Evolutionary conservation across 2,888 invertebrate species (phyloP).

Genomic region (Hemistola chrysoprasaria): DNA sequence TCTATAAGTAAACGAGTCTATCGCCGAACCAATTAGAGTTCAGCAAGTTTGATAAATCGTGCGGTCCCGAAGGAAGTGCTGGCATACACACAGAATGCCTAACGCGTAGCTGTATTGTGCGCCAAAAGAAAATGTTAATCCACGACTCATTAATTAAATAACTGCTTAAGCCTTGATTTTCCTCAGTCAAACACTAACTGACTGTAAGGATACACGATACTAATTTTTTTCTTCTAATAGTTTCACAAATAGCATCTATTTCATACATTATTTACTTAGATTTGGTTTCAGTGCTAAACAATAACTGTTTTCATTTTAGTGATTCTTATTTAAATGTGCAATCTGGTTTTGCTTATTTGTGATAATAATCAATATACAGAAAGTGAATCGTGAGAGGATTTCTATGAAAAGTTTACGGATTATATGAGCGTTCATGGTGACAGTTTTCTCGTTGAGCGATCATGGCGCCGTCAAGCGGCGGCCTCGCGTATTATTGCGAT

Average conservation of each 20-base stretch:
- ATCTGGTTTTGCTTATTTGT: conserved; percentile 2
- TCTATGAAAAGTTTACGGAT: conserved; percentile 35
- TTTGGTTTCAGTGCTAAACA: not conserved
- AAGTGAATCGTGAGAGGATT: conserved; percentile 15
- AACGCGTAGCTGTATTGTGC: conserved; percentile 58
- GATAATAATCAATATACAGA: not conserved
- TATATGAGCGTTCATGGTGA: conserved; percentile 84
- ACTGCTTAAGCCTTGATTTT: conserved; percentile 70
- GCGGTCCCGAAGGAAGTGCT: conserved; percentile 60
- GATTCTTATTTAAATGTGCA: conserved; percentile 5
- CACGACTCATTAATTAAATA: conserved; percentile 64
- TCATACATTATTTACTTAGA: not conserved
- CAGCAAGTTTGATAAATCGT: conserved; percentile 34
- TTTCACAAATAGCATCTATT: conserved; percentile 9
- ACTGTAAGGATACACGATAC: conserved; percentile 51
- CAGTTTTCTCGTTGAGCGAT: conserved; percentile 84
- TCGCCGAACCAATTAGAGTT: conserved; percentile 32
- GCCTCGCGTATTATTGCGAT: conserved; percentile 76
- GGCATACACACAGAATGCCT: conserved; percentile 60
- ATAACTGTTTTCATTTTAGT: not conserved
- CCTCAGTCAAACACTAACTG: conserved; percentile 67
- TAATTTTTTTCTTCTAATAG: conserved; percentile 24
- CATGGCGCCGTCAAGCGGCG: conserved; percentile 82
- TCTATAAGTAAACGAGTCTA: conserved; percentile 5
- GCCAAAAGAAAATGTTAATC: conserved; percentile 80